These are phyloP conservation scores for Leucozona laternaria DNA, from an alignment of 2,888 invertebrate genomes.

Conservation along the genomic window DNA sequence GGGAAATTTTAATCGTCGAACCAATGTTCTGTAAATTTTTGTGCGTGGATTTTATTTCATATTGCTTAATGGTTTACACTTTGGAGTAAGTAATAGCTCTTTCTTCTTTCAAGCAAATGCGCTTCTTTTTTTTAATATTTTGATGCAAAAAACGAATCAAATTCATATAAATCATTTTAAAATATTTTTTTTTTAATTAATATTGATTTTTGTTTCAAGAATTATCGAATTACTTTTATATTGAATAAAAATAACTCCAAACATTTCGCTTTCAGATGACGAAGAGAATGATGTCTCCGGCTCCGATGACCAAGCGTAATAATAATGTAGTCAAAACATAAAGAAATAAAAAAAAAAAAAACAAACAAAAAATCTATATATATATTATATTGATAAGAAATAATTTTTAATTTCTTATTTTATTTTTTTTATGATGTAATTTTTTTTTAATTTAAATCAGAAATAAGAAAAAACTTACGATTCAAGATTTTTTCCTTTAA, in stretches of 20 bases:
- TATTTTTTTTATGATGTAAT: slow-evolving; percentile 83
- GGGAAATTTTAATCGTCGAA: no score
- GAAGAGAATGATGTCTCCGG: slow-evolving; percentile 83
- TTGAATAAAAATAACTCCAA: background rate
- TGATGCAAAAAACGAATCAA: background rate
- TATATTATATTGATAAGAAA: slow-evolving; percentile 82
- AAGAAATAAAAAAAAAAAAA: slow-evolving; percentile 77
- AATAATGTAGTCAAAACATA: slow-evolving; percentile 82
- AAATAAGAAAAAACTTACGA: slow-evolving; percentile 79
- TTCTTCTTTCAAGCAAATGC: no score
- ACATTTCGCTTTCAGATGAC: slow-evolving; percentile 79
- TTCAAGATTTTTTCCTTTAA: slow-evolving; percentile 79
- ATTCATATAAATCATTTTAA: background rate
- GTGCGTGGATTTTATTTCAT: no score
- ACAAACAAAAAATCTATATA: slow-evolving; percentile 77
- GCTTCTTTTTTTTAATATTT: no score
- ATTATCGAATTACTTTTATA: background rate
- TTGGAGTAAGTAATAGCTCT: no score
- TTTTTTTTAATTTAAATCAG: slow-evolving; percentile 81
- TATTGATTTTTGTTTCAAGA: background rate
- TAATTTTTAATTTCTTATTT: slow-evolving; percentile 83
- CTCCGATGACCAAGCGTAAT: slow-evolving; percentile 83
- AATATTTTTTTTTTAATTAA: background rate
- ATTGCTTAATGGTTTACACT: no score
- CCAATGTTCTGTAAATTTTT: no score